Evolutionary conservation across 1,140 invertebrate genomes (phyloP), one percentile per base, ranked within the genome.

Genomic region (Schmidtea mediterranea): DNA sequence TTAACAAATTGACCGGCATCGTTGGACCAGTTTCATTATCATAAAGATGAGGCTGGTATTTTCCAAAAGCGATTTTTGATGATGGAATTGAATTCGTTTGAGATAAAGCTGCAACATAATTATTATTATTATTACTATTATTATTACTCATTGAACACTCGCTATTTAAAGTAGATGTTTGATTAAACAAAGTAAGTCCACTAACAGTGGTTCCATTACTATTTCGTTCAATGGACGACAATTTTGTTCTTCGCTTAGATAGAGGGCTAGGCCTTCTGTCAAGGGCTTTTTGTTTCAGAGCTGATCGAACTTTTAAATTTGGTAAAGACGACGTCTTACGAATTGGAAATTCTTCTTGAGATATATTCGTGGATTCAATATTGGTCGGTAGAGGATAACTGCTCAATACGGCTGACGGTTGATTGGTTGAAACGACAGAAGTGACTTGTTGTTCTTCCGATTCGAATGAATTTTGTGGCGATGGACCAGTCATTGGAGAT

Each of bases 151-250:
- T 32, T 32, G 26, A 32, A 32, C 26, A 6, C 10, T 32, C 26
- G 10, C 26, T 32, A 32, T 32, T 32, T 32, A 32, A 32, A 32
- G 10, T 32, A 32, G 26, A 32, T 6, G 5, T 32, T 32, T 32
- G 26, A 32, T 32, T 32, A 32, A 6, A 32, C 26, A 32, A 6
- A 32, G 26, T 32, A 32, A 32, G 26, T 32, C 26, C 26, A 32
- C 26, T 32, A 77, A 75, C 53, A 77, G 77, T 43, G 76, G 67
- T 73, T 19, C 68, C 70, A 50, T 69, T 69, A 40, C 69, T 69
- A 32, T 72, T 70, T 8, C 73, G 40, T 12, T 23, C 18, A 23
- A 23, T 41, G 12, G 40, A 19, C 10, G 40, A 41, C 22, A 23
- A 6, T 41, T 19, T 23, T 12, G 40, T 6, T 12, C 22, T 3